Evolutionary conservation across 2,797 vertebrate species (phyloP), one percentile per base, ranked within the genome.

Genomic region (Diceros bicornis): DNA sequence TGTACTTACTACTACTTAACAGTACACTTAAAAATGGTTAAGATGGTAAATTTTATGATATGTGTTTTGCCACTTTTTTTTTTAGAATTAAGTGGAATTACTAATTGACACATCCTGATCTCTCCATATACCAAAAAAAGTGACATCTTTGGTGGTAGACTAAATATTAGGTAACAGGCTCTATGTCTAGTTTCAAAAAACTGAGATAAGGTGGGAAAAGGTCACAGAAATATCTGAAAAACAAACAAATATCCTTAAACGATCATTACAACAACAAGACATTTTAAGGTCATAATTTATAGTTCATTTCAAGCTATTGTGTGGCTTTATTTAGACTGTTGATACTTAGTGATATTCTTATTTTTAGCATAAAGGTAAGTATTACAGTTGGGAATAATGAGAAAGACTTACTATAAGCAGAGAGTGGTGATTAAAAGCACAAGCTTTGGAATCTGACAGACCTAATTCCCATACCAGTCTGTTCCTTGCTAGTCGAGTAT

Each of bases 161-260:
- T 74, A 88, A 84, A 61, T 41, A 71, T 41, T 71, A 68, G 34
- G 18, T 77, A 62, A n/a, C 1, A 72, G 20, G 6, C 27, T 91
- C 62, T 79, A 4, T 41, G n/a, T 23, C 75, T 82, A 88, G 29
- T 91, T 62, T 94, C 55, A 90, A 78, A 84, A 94, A 52, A 96
- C 4, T 52, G 37, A 77, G 16, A 72, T 27, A 59, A 64, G 11
- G 29, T 95, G 50, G 27, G 27, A 27, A 83, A 83, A 68, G 47
- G 16, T 86, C 59, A 83, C 6, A 16, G 52, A 16, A 92, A 77
- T 69, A 94, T 18, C 18, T 50, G 10, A 82, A 89, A 77, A 69
- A 66, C 41, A 74, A 85, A 69, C 55, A 78, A 77, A 16, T 32
- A 85, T 21, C 25, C 52, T 77, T 75, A 1, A 27, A 52, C 94